Conservation (phyloP, 2,797 vertebrate genomes). For the Anguilla megastoma region DNA sequence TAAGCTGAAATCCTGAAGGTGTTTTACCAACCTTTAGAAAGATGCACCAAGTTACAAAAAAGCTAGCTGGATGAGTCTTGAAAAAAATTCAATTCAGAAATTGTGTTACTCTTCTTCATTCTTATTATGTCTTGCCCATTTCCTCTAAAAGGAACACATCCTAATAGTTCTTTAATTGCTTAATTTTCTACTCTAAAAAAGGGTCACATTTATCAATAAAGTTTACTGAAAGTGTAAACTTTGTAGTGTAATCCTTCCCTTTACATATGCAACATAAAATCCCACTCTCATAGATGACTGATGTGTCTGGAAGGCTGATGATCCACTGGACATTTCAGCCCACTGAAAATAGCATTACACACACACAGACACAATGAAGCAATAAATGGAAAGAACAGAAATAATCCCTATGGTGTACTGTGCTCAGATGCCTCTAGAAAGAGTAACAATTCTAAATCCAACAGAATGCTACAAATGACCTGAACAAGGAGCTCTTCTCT, state of each 20-base stretch:
- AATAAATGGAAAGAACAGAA: not conserved
- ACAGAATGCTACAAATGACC: not conserved
- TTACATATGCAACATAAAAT: not conserved
- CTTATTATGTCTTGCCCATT: not conserved
- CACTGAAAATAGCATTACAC: not conserved
- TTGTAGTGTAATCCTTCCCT: not conserved
- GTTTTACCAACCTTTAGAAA: not conserved
- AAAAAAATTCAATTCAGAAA: not conserved
- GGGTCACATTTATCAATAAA: not conserved
- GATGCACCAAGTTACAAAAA: not conserved
- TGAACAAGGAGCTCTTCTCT: not conserved
- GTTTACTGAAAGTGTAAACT: not conserved
- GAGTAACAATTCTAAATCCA: not conserved
- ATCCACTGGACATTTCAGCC: slow-evolving; percentile 8
- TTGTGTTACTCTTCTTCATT: not conserved
- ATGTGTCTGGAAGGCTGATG: not conserved
- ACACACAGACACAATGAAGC: not conserved
- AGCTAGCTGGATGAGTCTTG: not conserved
- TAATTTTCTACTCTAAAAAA: not conserved
- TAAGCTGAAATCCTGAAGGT: not conserved
- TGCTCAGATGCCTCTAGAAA: not conserved
- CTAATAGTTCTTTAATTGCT: not conserved
- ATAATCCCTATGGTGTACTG: not conserved
- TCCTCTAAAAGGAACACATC: not conserved
- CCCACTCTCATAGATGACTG: not conserved